These are phyloP conservation scores for Stercorarius parasiticus DNA, from an alignment of 2,113 vertebrate genomes.

Conservation along the genomic window DNA sequence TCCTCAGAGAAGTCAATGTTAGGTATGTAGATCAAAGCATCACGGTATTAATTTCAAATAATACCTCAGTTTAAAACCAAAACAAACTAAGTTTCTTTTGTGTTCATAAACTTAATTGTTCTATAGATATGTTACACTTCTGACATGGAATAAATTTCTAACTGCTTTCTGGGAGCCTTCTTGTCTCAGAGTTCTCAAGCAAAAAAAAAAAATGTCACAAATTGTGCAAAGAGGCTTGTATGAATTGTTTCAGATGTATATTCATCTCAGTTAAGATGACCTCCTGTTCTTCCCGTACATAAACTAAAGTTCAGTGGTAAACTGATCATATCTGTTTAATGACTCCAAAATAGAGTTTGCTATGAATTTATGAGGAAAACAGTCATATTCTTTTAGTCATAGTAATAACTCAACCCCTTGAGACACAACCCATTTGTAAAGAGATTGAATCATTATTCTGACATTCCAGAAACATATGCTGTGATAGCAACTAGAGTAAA, in stretches of 20 bases:
- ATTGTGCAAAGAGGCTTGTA: background rate
- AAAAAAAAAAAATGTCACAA: background rate
- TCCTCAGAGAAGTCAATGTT: background rate
- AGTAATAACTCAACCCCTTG: background rate
- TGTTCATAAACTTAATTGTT: background rate
- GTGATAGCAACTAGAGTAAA: background rate
- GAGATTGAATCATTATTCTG: background rate
- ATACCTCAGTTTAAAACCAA: background rate
- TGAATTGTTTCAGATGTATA: background rate
- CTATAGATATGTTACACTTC: background rate
- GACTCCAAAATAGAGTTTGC: background rate
- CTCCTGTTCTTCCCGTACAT: background rate
- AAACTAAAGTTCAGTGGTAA: constrained; percentile 1
- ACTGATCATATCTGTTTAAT: background rate
- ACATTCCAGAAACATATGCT: background rate
- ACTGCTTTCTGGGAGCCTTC: background rate
- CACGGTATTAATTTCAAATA: background rate
- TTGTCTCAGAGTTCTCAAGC: background rate
- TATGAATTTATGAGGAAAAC: constrained; percentile 18
- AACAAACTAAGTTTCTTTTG: background rate
- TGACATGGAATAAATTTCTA: background rate
- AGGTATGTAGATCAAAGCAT: background rate
- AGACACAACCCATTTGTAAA: background rate
- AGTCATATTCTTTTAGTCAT: constrained; percentile 7
- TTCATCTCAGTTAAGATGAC: background rate